phyloP scores from a whole-genome alignment of 2,888 invertebrate species.

The Stegana nigrithorax region DNA sequence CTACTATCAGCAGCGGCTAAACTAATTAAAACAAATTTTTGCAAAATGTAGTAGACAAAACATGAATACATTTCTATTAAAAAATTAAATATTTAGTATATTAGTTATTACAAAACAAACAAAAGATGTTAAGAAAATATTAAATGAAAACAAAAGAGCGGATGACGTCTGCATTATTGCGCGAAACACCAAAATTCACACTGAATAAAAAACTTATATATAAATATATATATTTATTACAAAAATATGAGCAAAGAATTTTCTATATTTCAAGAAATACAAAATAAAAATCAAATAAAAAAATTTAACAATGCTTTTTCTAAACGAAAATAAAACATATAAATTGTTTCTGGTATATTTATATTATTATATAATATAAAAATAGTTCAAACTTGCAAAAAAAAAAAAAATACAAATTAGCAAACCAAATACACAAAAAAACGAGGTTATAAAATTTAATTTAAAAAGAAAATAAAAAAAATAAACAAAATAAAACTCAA shows the following conservation, averaged over 20 bases:
- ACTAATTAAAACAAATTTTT: constrained; percentile 19
- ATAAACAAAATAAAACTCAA: constrained; percentile 24
- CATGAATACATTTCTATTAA: constrained; percentile 23
- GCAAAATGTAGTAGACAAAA: constrained; percentile 19
- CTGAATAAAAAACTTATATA: constrained; percentile 45
- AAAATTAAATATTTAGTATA: constrained; percentile 32
- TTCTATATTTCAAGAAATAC: constrained; percentile 34
- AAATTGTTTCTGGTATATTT: constrained; percentile 58
- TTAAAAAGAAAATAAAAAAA: constrained; percentile 31
- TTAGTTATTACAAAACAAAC: constrained; percentile 33
- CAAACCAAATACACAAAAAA: constrained; percentile 54
- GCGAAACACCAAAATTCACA: constrained; percentile 54
- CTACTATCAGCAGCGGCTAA: constrained; percentile 13
- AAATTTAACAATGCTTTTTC: constrained; percentile 50
- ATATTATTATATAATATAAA: constrained; percentile 48
- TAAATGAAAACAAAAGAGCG: constrained; percentile 23
- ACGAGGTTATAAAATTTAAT: constrained; percentile 26
- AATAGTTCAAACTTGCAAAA: constrained; percentile 34
- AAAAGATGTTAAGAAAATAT: constrained; percentile 32
- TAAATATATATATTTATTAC: constrained; percentile 53
- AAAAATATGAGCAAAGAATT: constrained; percentile 46
- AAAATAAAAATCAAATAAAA: constrained; percentile 41
- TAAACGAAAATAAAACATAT: constrained; percentile 37
- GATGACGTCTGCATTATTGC: constrained; percentile 33
- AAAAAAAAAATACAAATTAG: constrained; percentile 46